phyloP scores from a whole-genome alignment of 1,140 invertebrate species.

The Trachymyrmex septentrionalis region DNA sequence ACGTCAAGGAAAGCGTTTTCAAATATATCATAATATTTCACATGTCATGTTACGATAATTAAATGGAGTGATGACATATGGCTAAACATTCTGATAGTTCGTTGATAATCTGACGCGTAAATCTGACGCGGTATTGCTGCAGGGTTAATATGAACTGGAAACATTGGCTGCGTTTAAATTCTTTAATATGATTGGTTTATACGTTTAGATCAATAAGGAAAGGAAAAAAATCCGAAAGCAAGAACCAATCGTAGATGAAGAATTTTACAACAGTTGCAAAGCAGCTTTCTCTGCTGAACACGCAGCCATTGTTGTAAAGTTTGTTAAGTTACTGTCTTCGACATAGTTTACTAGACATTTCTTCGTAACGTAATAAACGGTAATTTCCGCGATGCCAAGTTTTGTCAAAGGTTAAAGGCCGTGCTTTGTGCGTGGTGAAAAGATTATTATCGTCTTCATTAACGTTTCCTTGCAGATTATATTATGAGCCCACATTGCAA shows the following conservation, averaged over 20 bases:
- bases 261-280: too few species aligned
- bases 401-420: not conserved
- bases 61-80: conserved; percentile 7
- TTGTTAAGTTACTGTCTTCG: not conserved
- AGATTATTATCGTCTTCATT: not conserved
- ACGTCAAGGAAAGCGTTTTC: not conserved
- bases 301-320: not conserved
- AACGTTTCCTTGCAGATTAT: conserved; percentile 76
- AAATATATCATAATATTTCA: conserved; percentile 48
- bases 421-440: not conserved
- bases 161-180: not conserved
- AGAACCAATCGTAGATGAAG: too few species aligned
- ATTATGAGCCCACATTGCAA: conserved; percentile 79
- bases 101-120: too few species aligned
- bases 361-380: not conserved
- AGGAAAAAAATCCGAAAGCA: too few species aligned
- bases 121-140: not conserved
- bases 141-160: not conserved
- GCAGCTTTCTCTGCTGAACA: too few species aligned
- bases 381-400: not conserved
- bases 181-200: too few species aligned
- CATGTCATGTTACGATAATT: conserved; percentile 31
- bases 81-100: too few species aligned
- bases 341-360: not conserved
- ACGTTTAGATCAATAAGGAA: too few species aligned